Percentiles rank a stretch among this genome's conserved stretches.
These are phyloP conservation scores for Oreochromis tanganicae DNA, from an alignment of 2,113 vertebrate genomes.

Conservation along the genomic window DNA sequence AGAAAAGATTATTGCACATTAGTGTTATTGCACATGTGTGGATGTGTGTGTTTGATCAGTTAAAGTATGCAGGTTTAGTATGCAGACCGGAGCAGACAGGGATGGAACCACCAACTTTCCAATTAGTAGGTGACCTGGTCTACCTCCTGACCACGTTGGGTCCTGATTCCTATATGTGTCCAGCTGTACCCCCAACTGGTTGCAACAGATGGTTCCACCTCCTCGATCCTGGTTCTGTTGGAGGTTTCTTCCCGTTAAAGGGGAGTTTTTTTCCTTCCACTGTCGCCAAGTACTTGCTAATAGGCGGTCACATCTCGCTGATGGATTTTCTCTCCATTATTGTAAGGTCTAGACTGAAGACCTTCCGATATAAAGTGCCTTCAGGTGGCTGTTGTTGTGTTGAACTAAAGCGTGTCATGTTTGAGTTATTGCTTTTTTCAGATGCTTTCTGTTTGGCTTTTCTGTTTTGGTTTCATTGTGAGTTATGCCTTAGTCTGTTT, in stretches of 20 bases:
- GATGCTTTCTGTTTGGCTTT: not conserved
- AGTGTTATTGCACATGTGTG: too few species aligned
- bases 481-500: not conserved
- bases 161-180: not conserved
- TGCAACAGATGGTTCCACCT: not conserved
- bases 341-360: not conserved
- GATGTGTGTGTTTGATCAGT: too few species aligned
- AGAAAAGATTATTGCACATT: too few species aligned
- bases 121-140: not conserved
- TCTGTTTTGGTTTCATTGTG: not conserved
- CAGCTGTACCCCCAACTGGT: not conserved
- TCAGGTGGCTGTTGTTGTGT: not conserved
- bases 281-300: too few species aligned
- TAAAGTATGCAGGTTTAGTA: not conserved
- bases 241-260: not conserved
- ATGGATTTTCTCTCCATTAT: not conserved
- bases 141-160: not conserved
- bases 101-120: not conserved
- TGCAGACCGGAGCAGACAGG: not conserved
- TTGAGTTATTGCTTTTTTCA: not conserved
- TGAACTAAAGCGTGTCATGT: not conserved
- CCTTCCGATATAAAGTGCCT: not conserved
- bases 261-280: not conserved
- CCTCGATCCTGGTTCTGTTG: not conserved
- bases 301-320: not conserved